phyloP scores from a whole-genome alignment of 2,797 vertebrate genomes.

The Rhinoraja longicauda region DNA sequence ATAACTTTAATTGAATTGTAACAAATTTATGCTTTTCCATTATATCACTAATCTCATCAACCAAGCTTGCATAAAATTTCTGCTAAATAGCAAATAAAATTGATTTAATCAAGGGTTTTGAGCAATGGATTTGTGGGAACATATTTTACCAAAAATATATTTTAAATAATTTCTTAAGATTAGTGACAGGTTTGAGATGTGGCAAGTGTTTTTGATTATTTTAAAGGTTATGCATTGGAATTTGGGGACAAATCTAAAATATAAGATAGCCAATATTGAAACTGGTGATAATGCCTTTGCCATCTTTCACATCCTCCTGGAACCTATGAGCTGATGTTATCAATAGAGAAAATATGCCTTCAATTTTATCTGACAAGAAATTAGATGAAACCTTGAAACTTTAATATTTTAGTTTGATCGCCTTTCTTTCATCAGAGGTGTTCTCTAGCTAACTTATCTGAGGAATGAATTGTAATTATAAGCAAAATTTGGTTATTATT shows the following conservation, averaged over 20 bases:
- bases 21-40: slow-evolving; percentile 59
- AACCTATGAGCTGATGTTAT: not conserved
- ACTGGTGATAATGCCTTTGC: not conserved
- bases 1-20: slow-evolving; percentile 1
- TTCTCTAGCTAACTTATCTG: not conserved
- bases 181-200: not conserved
- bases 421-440: not conserved
- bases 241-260: not conserved
- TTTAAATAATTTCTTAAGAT: not conserved
- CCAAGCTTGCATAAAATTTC: slow-evolving; percentile 51
- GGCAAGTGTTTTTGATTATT: not conserved
- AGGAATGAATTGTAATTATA: not conserved
- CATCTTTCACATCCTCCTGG: not conserved
- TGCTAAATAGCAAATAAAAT: slow-evolving; percentile 52
- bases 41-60: slow-evolving; percentile 55
- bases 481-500: not conserved
- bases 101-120: slow-evolving; percentile 48
- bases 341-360: not conserved
- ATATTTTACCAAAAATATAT: slow-evolving; percentile 20
- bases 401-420: not conserved
- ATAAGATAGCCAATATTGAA: not conserved
- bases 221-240: not conserved
- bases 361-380: not conserved
- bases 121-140: slow-evolving; percentile 64
- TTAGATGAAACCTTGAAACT: not conserved